Evolutionary conservation across 2,113 vertebrate genomes (phyloP), one percentile per base, ranked within the genome.

Genomic region (Notarius lentiginosus): DNA sequence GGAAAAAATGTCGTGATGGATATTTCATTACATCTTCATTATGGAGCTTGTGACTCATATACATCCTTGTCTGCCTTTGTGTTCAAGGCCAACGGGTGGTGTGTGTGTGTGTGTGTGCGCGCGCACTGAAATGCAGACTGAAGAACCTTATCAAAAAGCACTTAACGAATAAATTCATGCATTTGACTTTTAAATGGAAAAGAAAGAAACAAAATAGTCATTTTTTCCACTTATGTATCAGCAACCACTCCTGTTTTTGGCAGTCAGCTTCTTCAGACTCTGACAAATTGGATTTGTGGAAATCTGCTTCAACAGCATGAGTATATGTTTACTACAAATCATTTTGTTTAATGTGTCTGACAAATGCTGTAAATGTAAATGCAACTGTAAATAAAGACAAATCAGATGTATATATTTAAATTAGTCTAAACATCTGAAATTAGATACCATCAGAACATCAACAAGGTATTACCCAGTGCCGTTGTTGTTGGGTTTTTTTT

Each of bases 1-100:
- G 41, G 79, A 27, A 84, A 63, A 55, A 73, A 84, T 68, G 18
- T 47, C 76, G 53, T 86, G 79, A 90, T 86, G 49, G 68, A 87
- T 90, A 87, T 88, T 79, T 84, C 65, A 90, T 86, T 84, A 90
- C 79, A 86, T 86, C 84, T 90, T 84, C 76, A 77, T 88, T 87
- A 84, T 55, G 22, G 82, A 81, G 75, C 84, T 34, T 27, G 27
- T 88, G 75, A 84, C 65, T 63, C 65, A 80, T 22, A 24, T 68
- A 20, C 61, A 55, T 24, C 15, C 41, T 20, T 85, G 84, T 66
- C 63, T 70, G 14, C 55, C 51, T 85, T n/a, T 85, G 72, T 86
- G 60, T 47, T 82, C 53, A 17, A 76, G 83, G 53, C 68, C 84
- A 82, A 82, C 58, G 24, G 47, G 61, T 83, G 15, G 14, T 41